Base-by-base conservation (phyloP, 2,888 invertebrate genomes). In the Hypolimnas misippus region DNA sequence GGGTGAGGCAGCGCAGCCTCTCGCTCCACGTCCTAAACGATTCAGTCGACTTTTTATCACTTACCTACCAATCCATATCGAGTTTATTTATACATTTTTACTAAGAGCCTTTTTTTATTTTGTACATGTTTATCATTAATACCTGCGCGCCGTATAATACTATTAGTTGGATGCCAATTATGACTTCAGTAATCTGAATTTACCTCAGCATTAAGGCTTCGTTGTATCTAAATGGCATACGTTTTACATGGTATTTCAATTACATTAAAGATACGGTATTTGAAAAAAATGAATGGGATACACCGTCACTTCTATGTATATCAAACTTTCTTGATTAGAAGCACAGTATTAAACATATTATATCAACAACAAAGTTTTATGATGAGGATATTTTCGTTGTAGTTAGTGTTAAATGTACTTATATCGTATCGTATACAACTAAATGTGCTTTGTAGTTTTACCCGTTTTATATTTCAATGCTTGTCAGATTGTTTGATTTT, bases 1-100 rank as follows among this genome's bases (percentile, higher is more conserved):
- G 85, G 81, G 84, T 71, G 73, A 71, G 79, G 77, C 81, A 74
- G 73, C 81, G 76, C 82, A 82, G 87, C 84, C 81, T 83, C 85
- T 82, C 82, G 78, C 72, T 75, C 81, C 77, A 76, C 77, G 77
- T 81, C 84, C 84, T 86, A 89, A 89, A 86, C 85, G 86, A 86
- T 84, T 79, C 86, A 80, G 76, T 81, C 79, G 78, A 84, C 81
- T 88, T 90, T 90, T 90, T 90, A 87, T 85, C 87, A 83, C 83
- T 74, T 77, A 82, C 76, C 76, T 72, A 75, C 86, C 83, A 83
- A 87, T 82, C 88, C 87, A 84, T 87, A 89, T 87, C 79, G 70
- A 83, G 84, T 76, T 63, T 62, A 62, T 84, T 61, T 84, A 86
- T 86, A 82, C 79, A 83, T 82, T 85, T 82, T 83, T 79, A 85